Evolutionary conservation across 1,140 invertebrate species (phyloP).

Genomic region (Ooceraea biroi): DNA sequence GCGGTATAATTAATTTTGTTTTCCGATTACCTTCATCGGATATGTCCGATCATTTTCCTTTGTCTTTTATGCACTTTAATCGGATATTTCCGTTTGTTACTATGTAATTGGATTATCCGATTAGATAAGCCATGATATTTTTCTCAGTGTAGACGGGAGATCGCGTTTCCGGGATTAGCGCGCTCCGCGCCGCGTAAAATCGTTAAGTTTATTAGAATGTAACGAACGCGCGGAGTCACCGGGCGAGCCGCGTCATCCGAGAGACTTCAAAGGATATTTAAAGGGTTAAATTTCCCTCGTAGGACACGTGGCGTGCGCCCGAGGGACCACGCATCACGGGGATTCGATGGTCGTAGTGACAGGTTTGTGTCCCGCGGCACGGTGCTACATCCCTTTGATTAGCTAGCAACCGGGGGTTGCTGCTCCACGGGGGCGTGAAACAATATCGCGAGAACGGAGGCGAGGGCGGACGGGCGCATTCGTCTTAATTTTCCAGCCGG

Average conservation of each 20-base stretch:
- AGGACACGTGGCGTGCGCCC: constrained; percentile 5
- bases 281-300: constrained; percentile 9
- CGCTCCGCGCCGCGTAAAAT: background rate
- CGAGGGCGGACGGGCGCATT: constrained; percentile 2
- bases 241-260: background rate
- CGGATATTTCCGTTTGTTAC: too few relatives aligned
- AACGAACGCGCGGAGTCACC: constrained; percentile 12
- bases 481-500: constrained; percentile 69
- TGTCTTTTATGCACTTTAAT: too few relatives aligned
- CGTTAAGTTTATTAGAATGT: constrained; percentile 33
- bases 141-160: too few relatives aligned
- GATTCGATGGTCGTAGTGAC: constrained; percentile 58
- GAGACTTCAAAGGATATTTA: constrained; percentile 26
- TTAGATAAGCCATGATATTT: too few relatives aligned
- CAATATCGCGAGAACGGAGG: constrained; percentile 62
- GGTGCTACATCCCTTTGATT: constrained; percentile 54
- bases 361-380: constrained; percentile 58
- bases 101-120: too few relatives aligned
- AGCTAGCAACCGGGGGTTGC: constrained; percentile 40
- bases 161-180: constrained; percentile 8
- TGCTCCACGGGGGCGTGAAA: constrained; percentile 60
- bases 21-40: too few relatives aligned
- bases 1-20: too few relatives aligned
- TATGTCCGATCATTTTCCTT: too few relatives aligned
- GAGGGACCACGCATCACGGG: constrained; percentile 6